Evolutionary conservation across 2,888 invertebrate species (phyloP).

Genomic region (Hirtodrosophila histrioides): DNA sequence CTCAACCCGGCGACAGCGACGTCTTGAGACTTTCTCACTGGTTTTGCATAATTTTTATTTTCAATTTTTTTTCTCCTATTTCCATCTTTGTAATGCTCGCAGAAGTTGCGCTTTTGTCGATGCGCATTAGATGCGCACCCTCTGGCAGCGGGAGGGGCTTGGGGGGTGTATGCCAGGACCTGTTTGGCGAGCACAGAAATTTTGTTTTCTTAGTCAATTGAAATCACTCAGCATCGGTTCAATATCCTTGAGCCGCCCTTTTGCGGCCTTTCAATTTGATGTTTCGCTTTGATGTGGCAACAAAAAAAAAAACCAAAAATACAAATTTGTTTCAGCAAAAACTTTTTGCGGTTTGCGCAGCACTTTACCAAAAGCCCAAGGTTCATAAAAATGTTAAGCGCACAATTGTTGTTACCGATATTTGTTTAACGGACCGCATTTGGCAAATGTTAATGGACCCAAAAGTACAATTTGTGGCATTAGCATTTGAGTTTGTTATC

Average conservation of each 20-base stretch:
- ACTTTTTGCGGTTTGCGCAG: slow-evolving; percentile 63
- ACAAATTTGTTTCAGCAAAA: slow-evolving; percentile 63
- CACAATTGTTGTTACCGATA: slow-evolving; percentile 33
- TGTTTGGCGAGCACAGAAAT: slow-evolving; percentile 28
- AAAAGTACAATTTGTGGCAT: slow-evolving; percentile 10
- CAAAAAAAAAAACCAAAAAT: slow-evolving; percentile 16
- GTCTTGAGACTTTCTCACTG: slow-evolving; percentile 64
- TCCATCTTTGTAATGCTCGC: slow-evolving; percentile 30
- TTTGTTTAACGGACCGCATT: slow-evolving; percentile 61
- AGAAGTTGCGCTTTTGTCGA: slow-evolving; percentile 74
- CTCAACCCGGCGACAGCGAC: slow-evolving; percentile 44
- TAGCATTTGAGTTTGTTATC: slow-evolving; percentile 6
- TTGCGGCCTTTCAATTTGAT: slow-evolving; percentile 68
- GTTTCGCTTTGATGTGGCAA: slow-evolving; percentile 74
- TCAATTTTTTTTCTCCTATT: slow-evolving; percentile 6
- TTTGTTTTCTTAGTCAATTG: slow-evolving; percentile 79
- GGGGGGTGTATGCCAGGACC: slow-evolving; percentile 8
- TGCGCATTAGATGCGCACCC: slow-evolving; percentile 49
- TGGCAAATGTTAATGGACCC: slow-evolving; percentile 33
- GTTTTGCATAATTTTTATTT: slow-evolving; percentile 64
- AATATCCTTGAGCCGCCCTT: slow-evolving; percentile 61
- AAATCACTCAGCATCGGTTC: slow-evolving; percentile 72
- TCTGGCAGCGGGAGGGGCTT: neutral
- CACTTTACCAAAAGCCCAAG: slow-evolving; percentile 38
- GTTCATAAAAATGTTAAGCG: slow-evolving; percentile 60